Conservation (phyloP, 2,113 vertebrate genomes). For the Coptodon rendalli region DNA sequence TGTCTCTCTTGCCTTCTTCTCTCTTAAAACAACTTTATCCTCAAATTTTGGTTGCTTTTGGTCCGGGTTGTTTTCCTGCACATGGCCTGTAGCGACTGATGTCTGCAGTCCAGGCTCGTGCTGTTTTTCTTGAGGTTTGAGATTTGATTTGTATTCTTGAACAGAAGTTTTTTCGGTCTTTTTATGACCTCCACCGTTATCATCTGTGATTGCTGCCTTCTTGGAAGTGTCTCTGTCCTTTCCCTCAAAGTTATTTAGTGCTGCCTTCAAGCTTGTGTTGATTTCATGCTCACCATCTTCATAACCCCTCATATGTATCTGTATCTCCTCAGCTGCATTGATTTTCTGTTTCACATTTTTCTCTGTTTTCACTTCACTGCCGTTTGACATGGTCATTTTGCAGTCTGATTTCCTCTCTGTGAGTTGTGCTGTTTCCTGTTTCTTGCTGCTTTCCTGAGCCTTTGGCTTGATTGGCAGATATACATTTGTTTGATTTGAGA, state of each 20-base stretch:
- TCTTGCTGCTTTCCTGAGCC: background rate
- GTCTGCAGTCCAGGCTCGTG: background rate
- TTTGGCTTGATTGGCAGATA: background rate
- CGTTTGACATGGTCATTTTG: background rate
- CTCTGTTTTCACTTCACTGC: slow-evolving; percentile 21
- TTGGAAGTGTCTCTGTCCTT: slow-evolving; percentile 42
- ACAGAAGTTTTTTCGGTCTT: background rate
- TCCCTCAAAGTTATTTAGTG: slow-evolving; percentile 48
- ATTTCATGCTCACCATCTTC: slow-evolving; percentile 37
- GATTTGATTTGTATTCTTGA: background rate
- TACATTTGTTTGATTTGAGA: background rate
- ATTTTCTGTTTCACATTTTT: slow-evolving; percentile 59
- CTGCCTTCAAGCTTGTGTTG: slow-evolving; percentile 32
- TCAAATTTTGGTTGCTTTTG: background rate
- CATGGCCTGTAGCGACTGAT: background rate
- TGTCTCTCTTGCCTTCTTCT: slow-evolving; percentile 80
- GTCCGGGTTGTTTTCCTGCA: background rate
- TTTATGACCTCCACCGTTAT: background rate
- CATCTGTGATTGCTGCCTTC: slow-evolving; percentile 27
- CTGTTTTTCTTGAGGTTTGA: background rate
- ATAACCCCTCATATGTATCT: slow-evolving; percentile 47
- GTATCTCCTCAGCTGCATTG: slow-evolving; percentile 56
- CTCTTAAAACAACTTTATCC: slow-evolving; percentile 74
- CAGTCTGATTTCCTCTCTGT: background rate
- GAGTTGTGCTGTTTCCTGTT: background rate